phyloP scores from a whole-genome alignment of 2,888 invertebrate genomes.

The Deroplatys truncata region DNA sequence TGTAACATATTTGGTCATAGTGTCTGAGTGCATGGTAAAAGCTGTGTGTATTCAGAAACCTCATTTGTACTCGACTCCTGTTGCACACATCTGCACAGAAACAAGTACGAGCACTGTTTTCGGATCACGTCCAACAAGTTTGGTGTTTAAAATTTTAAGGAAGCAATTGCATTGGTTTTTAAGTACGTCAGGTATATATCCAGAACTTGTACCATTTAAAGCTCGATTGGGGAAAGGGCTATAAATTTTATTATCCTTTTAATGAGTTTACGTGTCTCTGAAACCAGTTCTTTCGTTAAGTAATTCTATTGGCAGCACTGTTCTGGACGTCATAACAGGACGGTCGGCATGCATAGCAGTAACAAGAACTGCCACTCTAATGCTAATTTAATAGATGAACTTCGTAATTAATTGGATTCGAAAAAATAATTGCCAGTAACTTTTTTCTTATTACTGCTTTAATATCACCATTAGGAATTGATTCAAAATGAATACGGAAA shows the following conservation, averaged over 20 bases:
- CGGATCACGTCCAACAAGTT: neutral
- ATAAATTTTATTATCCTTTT: neutral
- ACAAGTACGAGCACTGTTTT: neutral
- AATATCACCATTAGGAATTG: too few relatives aligned
- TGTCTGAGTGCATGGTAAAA: neutral
- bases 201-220: neutral
- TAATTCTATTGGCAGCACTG: neutral
- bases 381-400: too few relatives aligned
- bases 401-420: too few relatives aligned
- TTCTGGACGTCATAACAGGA: neutral
- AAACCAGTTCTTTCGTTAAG: neutral
- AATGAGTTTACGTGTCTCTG: neutral
- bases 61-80: neutral
- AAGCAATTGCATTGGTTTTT: neutral
- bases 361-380: neutral
- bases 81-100: neutral
- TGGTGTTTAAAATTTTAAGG: neutral
- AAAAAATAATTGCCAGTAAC: too few relatives aligned
- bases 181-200: neutral
- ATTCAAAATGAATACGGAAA: too few relatives aligned
- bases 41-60: neutral
- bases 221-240: neutral
- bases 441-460: too few relatives aligned
- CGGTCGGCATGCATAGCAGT: neutral
- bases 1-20: too few relatives aligned